phyloP scores from a whole-genome alignment of 2,797 vertebrate species.

The Decapterus maruadsi region DNA sequence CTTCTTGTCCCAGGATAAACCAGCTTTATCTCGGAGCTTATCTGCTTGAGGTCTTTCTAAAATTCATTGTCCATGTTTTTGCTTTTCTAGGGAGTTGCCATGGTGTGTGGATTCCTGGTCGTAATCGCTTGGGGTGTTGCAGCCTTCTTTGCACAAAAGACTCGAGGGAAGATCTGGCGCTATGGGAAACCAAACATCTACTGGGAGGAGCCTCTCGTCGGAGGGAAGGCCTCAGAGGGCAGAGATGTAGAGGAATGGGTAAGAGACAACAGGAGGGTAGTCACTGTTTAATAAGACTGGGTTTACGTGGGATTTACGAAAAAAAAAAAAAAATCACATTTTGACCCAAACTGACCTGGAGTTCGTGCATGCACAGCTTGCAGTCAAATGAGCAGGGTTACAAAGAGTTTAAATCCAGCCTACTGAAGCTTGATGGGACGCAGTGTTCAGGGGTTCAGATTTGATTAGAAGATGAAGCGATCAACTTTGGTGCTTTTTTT shows the following conservation, averaged over 20 bases:
- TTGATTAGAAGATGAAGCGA: constrained; percentile 60
- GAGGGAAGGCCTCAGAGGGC: constrained; percentile 82
- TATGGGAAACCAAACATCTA: constrained; percentile 90
- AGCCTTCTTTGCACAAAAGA: constrained; percentile 88
- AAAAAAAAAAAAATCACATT: constrained; percentile 34
- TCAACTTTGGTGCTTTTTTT: constrained; percentile 12
- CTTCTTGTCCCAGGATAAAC: constrained; percentile 27
- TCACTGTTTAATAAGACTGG: constrained; percentile 40
- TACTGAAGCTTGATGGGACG: constrained; percentile 47
- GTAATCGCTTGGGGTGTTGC: constrained; percentile 86
- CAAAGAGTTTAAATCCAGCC: constrained; percentile 63
- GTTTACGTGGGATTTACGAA: constrained; percentile 60
- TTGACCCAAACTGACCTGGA: constrained; percentile 50
- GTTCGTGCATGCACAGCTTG: constrained; percentile 36
- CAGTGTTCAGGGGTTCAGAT: constrained; percentile 30
- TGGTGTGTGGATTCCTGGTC: constrained; percentile 91
- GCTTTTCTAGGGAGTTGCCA: constrained; percentile 87
- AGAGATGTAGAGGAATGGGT: constrained; percentile 94
- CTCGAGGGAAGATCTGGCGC: constrained; percentile 90
- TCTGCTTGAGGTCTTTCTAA: constrained; percentile 28
- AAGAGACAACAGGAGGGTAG: constrained; percentile 65
- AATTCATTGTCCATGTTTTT: constrained; percentile 31
- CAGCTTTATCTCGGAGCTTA: constrained; percentile 38
- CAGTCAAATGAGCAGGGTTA: constrained; percentile 52
- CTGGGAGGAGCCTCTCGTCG: constrained; percentile 85